A percentile compares a stretch with the other conserved stretches of the same genome.
These are phyloP conservation scores for Leuctra nigra DNA, from an alignment of 2,888 invertebrate species.

Conservation along the genomic window DNA sequence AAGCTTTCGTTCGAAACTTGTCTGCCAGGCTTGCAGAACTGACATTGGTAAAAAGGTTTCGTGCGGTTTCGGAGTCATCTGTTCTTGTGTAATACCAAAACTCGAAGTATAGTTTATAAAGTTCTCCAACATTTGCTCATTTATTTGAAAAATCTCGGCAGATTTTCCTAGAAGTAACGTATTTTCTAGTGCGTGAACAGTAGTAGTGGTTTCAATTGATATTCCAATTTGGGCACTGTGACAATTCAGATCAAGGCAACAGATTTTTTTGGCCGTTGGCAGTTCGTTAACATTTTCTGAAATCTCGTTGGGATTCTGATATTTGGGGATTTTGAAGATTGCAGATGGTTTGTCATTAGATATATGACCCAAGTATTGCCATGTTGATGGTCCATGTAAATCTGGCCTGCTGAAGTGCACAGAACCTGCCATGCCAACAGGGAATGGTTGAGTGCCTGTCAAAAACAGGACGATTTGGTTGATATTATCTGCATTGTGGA, in stretches of 20 bases:
- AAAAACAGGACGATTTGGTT: slow-evolving; percentile 92
- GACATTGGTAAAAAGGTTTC: slow-evolving; percentile 83
- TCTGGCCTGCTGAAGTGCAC: slow-evolving; percentile 95
- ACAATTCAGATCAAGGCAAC: too few species aligned
- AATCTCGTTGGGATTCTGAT: slow-evolving; percentile 52
- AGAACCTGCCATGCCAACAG: slow-evolving; percentile 70
- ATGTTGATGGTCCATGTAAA: slow-evolving; percentile 77
- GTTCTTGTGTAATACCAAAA: slow-evolving; percentile 71
- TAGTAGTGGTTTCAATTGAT: slow-evolving; percentile 67
- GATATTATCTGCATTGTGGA: slow-evolving; percentile 83
- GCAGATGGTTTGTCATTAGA: slow-evolving; percentile 94
- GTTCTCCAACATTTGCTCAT: slow-evolving; percentile 86
- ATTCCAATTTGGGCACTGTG: slow-evolving; percentile 93
- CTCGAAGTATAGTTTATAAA: slow-evolving; percentile 90
- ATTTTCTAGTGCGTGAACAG: slow-evolving; percentile 36
- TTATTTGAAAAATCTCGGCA: slow-evolving; percentile 43
- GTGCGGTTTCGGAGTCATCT: slow-evolving; percentile 70
- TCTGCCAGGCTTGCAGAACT: slow-evolving; percentile 87
- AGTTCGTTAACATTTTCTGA: slow-evolving; percentile 41
- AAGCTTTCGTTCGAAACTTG: slow-evolving; percentile 82
- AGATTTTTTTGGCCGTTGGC: slow-evolving; percentile 69
- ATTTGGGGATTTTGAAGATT: slow-evolving; percentile 88
- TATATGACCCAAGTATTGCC: slow-evolving; percentile 90
- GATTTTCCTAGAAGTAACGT: slow-evolving; percentile 17
- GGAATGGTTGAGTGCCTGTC: slow-evolving; percentile 79